Conservation (phyloP, 2,888 invertebrate species). For the Stomorhina lunata region DNA sequence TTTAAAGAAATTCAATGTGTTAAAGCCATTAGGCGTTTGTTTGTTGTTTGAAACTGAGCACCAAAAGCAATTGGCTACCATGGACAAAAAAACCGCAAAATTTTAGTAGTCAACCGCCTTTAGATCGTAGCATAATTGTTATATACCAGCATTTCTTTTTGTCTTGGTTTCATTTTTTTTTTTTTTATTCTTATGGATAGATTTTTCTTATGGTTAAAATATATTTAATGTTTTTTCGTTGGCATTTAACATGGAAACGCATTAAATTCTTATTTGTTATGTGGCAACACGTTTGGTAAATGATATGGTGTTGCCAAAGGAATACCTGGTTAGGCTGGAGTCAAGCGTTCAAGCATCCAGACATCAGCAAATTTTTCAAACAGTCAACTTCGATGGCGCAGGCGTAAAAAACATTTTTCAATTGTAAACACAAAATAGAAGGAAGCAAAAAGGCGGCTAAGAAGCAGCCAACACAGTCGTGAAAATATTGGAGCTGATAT, state of each 20-base stretch:
- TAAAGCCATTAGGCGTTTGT: conserved; percentile 36
- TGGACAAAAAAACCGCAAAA: too few relatives aligned
- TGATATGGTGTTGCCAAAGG: conserved; percentile 60
- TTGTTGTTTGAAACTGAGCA: not conserved
- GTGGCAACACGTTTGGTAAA: conserved; percentile 68
- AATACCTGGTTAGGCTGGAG: conserved; percentile 35
- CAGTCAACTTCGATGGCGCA: conserved; percentile 57
- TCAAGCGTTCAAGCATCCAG: conserved; percentile 46
- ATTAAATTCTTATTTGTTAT: conserved; percentile 76
- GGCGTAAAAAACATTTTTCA: conserved; percentile 70
- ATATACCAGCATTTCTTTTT: conserved; percentile 38
- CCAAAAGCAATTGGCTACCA: too few relatives aligned
- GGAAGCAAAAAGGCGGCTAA: not conserved
- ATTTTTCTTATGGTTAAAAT: conserved; percentile 11
- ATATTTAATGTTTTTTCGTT: conserved; percentile 48
- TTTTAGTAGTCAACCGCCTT: not conserved
- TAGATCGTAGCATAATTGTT: conserved; percentile 52
- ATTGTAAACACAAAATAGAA: conserved; percentile 61
- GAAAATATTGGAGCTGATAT: too few relatives aligned
- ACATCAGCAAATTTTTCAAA: conserved; percentile 40
- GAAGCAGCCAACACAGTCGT: conserved; percentile 2
- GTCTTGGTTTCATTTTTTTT: not conserved
- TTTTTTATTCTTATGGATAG: not conserved
- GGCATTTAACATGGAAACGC: conserved; percentile 69
- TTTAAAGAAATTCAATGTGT: conserved; percentile 42